These are phyloP conservation scores for Sinhomidia bicolor DNA, from an alignment of 2,888 invertebrate genomes.

Conservation along the genomic window DNA sequence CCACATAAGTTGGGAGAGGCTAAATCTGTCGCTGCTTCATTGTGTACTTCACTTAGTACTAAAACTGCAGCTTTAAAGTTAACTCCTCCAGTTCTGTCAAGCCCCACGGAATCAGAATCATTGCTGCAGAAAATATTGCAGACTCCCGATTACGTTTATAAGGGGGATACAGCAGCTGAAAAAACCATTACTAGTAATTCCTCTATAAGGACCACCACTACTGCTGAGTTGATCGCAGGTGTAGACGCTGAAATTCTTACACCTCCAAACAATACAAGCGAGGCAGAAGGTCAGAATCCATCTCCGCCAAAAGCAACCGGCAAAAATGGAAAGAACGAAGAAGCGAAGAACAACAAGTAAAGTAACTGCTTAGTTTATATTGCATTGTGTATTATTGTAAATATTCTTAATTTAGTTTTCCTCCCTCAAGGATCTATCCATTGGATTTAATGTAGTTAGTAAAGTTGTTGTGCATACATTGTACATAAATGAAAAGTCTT, in stretches of 20 bases:
- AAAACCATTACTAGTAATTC: too few relatives aligned
- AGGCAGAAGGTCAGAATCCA: not conserved
- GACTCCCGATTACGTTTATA: slow-evolving; percentile 29
- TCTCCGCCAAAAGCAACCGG: not conserved
- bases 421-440: too few relatives aligned
- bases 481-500: too few relatives aligned
- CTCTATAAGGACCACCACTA: too few relatives aligned
- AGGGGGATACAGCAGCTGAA: not conserved
- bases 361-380: too few relatives aligned
- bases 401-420: too few relatives aligned
- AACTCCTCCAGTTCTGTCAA: not conserved
- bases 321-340: not conserved
- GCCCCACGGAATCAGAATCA: not conserved
- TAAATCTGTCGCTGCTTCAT: slow-evolving; percentile 22
- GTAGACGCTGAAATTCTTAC: not conserved
- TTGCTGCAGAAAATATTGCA: slow-evolving; percentile 38
- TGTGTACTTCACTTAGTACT: not conserved
- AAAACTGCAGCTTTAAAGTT: too few relatives aligned
- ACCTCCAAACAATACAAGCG: too few relatives aligned
- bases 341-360: not conserved
- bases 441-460: too few relatives aligned
- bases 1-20: not conserved
- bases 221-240: not conserved
- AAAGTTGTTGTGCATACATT: too few relatives aligned
- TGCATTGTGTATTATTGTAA: too few relatives aligned